Evolutionary conservation across 2,888 invertebrate species (phyloP).

Genomic region (Lepidochrysops patricia): DNA sequence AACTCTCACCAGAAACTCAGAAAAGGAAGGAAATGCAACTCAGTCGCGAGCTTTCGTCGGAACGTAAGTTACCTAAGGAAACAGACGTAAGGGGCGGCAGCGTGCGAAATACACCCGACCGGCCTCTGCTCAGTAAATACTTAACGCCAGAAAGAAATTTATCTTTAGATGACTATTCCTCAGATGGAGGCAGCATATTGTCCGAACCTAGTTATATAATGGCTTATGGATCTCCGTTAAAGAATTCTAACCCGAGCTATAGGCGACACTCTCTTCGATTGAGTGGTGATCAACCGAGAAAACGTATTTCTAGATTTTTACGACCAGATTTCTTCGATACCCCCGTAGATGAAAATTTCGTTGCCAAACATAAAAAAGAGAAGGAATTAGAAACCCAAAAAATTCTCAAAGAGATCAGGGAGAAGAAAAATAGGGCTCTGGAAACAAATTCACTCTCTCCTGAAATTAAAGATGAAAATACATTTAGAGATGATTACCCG

Average conservation of each 20-base stretch:
- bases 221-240: slow-evolving; percentile 41
- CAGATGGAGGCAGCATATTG: slow-evolving; percentile 44
- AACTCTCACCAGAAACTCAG: background rate
- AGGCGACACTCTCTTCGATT: slow-evolving; percentile 48
- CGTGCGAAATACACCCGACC: slow-evolving; percentile 55
- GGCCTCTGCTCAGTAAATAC: slow-evolving; percentile 74
- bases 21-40: background rate
- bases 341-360: slow-evolving; percentile 78
- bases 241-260: slow-evolving; percentile 26
- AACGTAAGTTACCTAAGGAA: background rate
- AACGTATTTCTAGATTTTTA: slow-evolving; percentile 82
- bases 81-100: slow-evolving; percentile 30
- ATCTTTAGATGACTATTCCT: slow-evolving; percentile 46
- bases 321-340: slow-evolving; percentile 86
- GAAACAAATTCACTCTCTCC: slow-evolving; percentile 40
- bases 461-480: slow-evolving; percentile 34
- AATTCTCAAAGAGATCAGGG: slow-evolving; percentile 79
- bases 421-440: slow-evolving; percentile 68
- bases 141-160: slow-evolving; percentile 58
- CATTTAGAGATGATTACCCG: slow-evolving; percentile 37
- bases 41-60: background rate
- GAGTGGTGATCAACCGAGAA: slow-evolving; percentile 59
- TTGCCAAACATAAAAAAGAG: slow-evolving; percentile 76
- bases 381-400: slow-evolving; percentile 81
- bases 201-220: slow-evolving; percentile 57